Conservation (phyloP, 2,888 invertebrate species). For the Drosophila vallismaia region DNA sequence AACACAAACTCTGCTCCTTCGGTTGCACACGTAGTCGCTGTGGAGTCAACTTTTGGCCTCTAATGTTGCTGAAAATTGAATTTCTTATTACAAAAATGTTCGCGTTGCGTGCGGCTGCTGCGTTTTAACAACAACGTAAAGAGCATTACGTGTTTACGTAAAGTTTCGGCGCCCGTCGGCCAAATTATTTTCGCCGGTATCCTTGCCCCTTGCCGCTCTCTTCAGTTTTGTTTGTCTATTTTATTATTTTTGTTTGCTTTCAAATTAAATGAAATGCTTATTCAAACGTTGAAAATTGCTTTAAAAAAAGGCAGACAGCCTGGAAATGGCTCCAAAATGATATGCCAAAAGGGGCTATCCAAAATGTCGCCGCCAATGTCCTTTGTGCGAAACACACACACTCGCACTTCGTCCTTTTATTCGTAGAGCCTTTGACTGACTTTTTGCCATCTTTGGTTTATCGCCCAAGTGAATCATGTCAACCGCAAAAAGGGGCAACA, state of each 20-base stretch:
- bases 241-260: slow-evolving; percentile 65
- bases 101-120: slow-evolving; percentile 31
- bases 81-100: slow-evolving; percentile 70
- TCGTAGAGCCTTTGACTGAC: slow-evolving; percentile 51
- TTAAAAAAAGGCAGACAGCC: slow-evolving; percentile 44
- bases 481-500: slow-evolving; percentile 75
- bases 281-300: slow-evolving; percentile 76
- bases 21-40: slow-evolving; percentile 55
- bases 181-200: slow-evolving; percentile 51
- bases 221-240: slow-evolving; percentile 61
- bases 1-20: slow-evolving; percentile 2
- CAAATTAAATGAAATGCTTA: slow-evolving; percentile 78
- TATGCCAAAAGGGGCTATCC: slow-evolving; percentile 69
- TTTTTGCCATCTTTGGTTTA: slow-evolving; percentile 76
- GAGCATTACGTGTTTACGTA: slow-evolving; percentile 69
- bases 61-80: slow-evolving; percentile 82
- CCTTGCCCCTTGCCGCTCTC: slow-evolving; percentile 4
- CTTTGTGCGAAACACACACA: slow-evolving; percentile 42
- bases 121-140: slow-evolving; percentile 38
- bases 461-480: slow-evolving; percentile 81
- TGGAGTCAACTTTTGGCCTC: slow-evolving; percentile 58
- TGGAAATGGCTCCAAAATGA: slow-evolving; percentile 42
- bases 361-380: slow-evolving; percentile 65
- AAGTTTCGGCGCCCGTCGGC: slow-evolving; percentile 65
- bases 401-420: slow-evolving; percentile 28